A percentile compares a stretch with the other conserved stretches of the same genome.
These are phyloP conservation scores for Leistus spinibarbis DNA, from an alignment of 2,888 invertebrate genomes.

Conservation along the genomic window DNA sequence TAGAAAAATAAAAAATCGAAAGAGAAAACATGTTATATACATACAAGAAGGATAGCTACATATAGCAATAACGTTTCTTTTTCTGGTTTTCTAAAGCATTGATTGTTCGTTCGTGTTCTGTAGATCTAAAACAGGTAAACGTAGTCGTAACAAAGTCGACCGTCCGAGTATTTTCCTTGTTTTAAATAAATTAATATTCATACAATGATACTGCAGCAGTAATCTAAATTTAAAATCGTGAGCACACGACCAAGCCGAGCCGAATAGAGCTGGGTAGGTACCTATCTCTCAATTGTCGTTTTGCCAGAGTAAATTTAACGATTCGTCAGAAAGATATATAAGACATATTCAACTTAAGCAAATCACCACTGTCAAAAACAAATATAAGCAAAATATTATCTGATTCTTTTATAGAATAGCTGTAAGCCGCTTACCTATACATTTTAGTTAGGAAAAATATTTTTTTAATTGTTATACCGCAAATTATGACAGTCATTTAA, in stretches of 20 bases:
- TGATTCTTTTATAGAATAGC: no score
- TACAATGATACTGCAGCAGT: slow-evolving; percentile 38
- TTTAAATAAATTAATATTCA: slow-evolving; percentile 40
- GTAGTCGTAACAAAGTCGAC: neutral
- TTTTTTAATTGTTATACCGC: no score
- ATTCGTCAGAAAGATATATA: neutral
- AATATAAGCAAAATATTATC: no score
- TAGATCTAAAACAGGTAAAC: neutral
- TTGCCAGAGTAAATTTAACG: neutral
- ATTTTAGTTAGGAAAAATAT: no score
- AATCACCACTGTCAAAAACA: no score
- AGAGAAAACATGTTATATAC: no score
- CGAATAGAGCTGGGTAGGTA: no score
- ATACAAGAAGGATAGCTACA: no score
- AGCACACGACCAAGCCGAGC: slow-evolving; percentile 1
- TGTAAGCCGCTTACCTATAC: no score
- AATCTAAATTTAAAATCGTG: slow-evolving; percentile 39
- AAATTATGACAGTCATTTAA: no score
- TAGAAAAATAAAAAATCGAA: no score
- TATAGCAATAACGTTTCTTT: no score
- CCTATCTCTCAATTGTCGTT: neutral
- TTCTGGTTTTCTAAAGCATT: neutral
- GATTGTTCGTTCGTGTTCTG: neutral
- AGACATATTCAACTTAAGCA: neutral
- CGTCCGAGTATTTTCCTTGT: slow-evolving; percentile 28